A percentile compares a stretch with the other conserved stretches of the same genome.
Evolutionary conservation across 2,888 invertebrate species (phyloP).

Genomic region (Amiota minor): DNA sequence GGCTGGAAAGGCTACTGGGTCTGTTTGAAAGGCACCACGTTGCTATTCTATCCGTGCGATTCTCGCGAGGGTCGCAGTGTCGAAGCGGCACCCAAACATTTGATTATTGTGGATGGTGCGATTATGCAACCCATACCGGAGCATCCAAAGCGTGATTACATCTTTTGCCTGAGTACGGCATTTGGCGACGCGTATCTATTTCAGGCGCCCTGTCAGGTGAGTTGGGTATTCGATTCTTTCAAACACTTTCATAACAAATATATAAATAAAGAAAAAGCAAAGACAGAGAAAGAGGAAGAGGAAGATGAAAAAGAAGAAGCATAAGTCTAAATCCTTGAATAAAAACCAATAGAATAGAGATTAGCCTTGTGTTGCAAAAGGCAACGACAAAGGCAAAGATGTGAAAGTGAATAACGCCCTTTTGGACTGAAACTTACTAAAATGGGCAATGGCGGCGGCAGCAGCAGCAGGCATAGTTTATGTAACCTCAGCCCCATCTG

Average conservation of each 20-base stretch:
- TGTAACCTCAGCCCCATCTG: background rate
- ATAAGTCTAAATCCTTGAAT: background rate
- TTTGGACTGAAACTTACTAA: slow-evolving; percentile 43
- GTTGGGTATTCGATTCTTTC: slow-evolving; percentile 47
- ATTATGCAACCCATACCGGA: slow-evolving; percentile 99
- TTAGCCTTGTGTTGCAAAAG: background rate
- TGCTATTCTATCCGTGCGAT: slow-evolving; percentile 96
- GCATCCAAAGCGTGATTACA: slow-evolving; percentile 97
- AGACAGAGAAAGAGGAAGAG: background rate
- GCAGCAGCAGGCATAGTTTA: slow-evolving; percentile 45
- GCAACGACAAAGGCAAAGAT: background rate
- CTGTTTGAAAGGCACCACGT: slow-evolving; percentile 95
- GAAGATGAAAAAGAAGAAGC: background rate
- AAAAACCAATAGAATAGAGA: background rate
- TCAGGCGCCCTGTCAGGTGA: slow-evolving; percentile 89
- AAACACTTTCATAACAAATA: no score
- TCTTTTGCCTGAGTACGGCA: slow-evolving; percentile 97
- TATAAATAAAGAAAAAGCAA: background rate
- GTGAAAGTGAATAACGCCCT: slow-evolving; percentile 6
- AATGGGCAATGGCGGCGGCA: slow-evolving; percentile 52
- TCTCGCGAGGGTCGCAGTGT: slow-evolving; percentile 91
- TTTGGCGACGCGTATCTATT: slow-evolving; percentile 98
- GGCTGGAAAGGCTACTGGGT: slow-evolving; percentile 99
- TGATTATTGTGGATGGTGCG: slow-evolving; percentile 96
- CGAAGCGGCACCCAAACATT: slow-evolving; percentile 94